A percentile compares a stretch with the other conserved stretches of the same genome.
Conservation (phyloP, 2,113 vertebrate species). For the Anoura caudifer region DNA sequence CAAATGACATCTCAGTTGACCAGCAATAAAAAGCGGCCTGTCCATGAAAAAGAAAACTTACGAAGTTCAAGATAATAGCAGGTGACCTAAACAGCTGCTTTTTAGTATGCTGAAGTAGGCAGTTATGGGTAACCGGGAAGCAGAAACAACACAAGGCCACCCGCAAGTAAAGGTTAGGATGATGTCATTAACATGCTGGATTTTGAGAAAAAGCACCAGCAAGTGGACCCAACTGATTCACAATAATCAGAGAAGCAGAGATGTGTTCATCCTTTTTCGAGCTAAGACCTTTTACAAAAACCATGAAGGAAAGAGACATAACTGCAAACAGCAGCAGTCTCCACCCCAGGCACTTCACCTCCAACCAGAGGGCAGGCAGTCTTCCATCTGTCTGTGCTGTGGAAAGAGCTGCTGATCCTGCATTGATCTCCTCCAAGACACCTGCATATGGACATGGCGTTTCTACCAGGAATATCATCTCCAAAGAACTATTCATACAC, state of each 20-base stretch:
- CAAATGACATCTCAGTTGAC: conserved; percentile 11
- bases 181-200: neutral
- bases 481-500: neutral
- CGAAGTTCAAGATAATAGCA: conserved; percentile 32
- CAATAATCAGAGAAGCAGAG: neutral
- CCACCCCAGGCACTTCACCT: neutral
- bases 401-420: conserved; percentile 22
- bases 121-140: neutral
- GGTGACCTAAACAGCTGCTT: conserved; percentile 51
- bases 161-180: conserved; percentile 29
- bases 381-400: neutral
- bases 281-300: neutral
- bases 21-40: conserved; percentile 36
- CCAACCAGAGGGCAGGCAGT: neutral
- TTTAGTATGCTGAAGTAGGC: conserved; percentile 33
- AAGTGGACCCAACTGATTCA: neutral
- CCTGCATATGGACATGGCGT: neutral
- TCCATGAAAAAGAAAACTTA: neutral
- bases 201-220: conserved; percentile 9
- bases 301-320: neutral
- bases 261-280: neutral
- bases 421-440: neutral
- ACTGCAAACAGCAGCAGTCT: neutral
- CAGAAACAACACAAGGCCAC: neutral
- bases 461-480: conserved; percentile 4